phyloP scores from a whole-genome alignment of 2,888 invertebrate species.

The Smittia sp. region DNA sequence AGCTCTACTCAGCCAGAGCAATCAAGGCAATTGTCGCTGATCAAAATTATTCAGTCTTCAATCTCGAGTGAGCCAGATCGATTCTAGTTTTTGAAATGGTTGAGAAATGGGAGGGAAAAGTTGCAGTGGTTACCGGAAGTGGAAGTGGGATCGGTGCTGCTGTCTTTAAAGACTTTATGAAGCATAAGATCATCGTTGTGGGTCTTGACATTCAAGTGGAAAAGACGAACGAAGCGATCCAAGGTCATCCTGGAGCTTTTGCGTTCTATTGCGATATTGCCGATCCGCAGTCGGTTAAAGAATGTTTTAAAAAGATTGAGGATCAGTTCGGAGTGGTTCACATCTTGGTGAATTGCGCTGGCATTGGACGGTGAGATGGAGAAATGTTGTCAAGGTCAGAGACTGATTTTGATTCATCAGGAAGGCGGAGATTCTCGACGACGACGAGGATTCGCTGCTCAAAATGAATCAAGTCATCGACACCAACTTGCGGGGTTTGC shows the following conservation, averaged over 20 bases:
- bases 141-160: constrained; percentile 59
- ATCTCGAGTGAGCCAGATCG: no score
- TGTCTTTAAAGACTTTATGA: constrained; percentile 52
- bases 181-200: constrained; percentile 56
- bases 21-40: no score
- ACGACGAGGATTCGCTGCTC: not conserved
- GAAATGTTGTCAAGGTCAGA: no score
- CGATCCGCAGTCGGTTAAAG: constrained; percentile 56
- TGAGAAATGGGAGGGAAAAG: constrained; percentile 43
- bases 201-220: constrained; percentile 56
- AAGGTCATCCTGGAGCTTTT: constrained; percentile 47
- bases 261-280: constrained; percentile 57
- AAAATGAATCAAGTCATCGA: constrained; percentile 51
- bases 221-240: constrained; percentile 49
- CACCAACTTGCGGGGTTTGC: constrained; percentile 54
- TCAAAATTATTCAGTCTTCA: no score
- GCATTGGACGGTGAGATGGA: constrained; percentile 45
- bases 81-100: not conserved
- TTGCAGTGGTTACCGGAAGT: constrained; percentile 65
- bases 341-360: constrained; percentile 62
- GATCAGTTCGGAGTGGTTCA: constrained; percentile 57
- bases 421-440: constrained; percentile 1
- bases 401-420: not conserved
- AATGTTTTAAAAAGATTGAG: constrained; percentile 57
- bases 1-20: no score